Base-by-base conservation (phyloP, 2,888 invertebrate species). In the Erebia epiphron region DNA sequence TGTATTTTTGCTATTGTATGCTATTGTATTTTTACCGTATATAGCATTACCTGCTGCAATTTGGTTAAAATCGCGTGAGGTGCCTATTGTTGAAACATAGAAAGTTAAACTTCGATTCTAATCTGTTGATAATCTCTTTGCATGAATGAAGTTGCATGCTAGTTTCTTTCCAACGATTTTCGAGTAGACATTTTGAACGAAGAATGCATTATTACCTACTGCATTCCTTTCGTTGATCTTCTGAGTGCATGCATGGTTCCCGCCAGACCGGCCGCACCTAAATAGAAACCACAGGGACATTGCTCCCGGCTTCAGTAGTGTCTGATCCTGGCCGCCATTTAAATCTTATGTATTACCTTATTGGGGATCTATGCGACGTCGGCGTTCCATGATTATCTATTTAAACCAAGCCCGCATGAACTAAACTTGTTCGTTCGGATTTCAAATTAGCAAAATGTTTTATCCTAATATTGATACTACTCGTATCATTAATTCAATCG, bases 201-300 rank as follows among this genome's bases (percentile, higher is more conserved):
- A 66, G 71, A 68, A 76, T 81, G 76, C 79, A 82, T 80, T 82
- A 82, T 80, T 79, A n/a, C n/a, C n/a, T n/a, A 83, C 83, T 85
- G 86, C 86, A 88, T 90, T 91, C 88, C 86, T 87, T 86, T 85
- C 76, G 85, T 87, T 85, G 84, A 86, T 85, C 88, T 46, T 46
- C 86, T 83, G 87, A 90, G 85, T 89, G 90, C 89, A 83, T 81
- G 85, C 86, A 83, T 88, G 87, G 89, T 87, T 89, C 88, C 86
- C 89, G 90, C 79, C 77, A 77, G 78, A 91, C 91, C 83, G 90
- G 91, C 89, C 83, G 92, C 91, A 92, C 92, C 91, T 92, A 93
- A 92, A 93, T 93, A 93, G 93, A 92, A 91, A 93, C 91, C 87
- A 83, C 90, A 92, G 90, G 93, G 92, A 90, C 92, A 88, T 91